A percentile compares a stretch with the other conserved stretches of the same genome.
Conservation (phyloP, 2,113 vertebrate genomes). For the Lontra canadensis region DNA sequence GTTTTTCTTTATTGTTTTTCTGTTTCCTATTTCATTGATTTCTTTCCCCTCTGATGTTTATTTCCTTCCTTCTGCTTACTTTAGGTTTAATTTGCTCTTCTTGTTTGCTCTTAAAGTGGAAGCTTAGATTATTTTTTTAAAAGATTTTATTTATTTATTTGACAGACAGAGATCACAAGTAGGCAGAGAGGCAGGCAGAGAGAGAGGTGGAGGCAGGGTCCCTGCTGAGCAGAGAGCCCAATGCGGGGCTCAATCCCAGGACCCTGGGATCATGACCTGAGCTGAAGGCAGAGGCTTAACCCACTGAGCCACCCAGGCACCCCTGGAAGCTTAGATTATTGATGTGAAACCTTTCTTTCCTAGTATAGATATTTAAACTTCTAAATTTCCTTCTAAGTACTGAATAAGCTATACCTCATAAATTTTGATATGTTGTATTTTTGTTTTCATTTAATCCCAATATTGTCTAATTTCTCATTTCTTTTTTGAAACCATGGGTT, state of each 20-base stretch:
- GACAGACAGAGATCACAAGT: too few relatives aligned
- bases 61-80: not conserved
- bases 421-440: not conserved
- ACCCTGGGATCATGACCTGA: too few relatives aligned
- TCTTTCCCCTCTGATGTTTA: not conserved
- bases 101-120: not conserved
- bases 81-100: not conserved
- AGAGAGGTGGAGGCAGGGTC: too few relatives aligned
- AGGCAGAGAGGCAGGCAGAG: too few relatives aligned
- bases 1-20: not conserved
- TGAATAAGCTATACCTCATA: not conserved
- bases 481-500: not conserved
- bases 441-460: conserved; percentile 14
- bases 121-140: not conserved
- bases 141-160: too few relatives aligned
- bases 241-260: too few relatives aligned
- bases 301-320: too few relatives aligned
- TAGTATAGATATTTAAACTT: not conserved
- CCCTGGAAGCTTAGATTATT: not conserved
- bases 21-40: not conserved
- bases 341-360: not conserved
- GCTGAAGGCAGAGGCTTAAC: too few relatives aligned
- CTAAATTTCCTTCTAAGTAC: not conserved
- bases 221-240: too few relatives aligned
- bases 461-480: not conserved